A percentile compares a stretch with the other conserved stretches of the same genome.
Conservation (phyloP, 2,113 vertebrate genomes). For the Actinemys pallida region DNA sequence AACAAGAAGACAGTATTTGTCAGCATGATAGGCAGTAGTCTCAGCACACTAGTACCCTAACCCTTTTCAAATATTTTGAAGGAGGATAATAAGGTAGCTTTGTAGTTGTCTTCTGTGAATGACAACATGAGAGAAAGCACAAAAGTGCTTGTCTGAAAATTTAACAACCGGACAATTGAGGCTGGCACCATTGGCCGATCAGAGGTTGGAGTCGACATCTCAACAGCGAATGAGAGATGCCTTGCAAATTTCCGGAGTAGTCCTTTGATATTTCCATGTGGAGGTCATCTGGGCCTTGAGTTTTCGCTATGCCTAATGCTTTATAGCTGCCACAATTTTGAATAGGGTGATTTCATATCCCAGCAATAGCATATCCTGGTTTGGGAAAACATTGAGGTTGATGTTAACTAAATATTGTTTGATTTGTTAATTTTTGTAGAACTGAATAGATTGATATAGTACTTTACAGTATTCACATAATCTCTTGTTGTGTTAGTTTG, state of each 20-base stretch:
- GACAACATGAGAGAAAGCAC: conserved; percentile 10
- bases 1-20: conserved; percentile 40
- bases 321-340: not conserved
- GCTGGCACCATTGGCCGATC: too few species aligned
- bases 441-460: not conserved
- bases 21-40: conserved; percentile 28
- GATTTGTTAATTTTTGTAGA: not conserved
- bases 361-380: not conserved
- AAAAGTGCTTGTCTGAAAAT: not conserved
- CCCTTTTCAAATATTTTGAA: not conserved
- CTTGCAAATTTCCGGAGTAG: too few species aligned
- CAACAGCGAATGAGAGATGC: not conserved
- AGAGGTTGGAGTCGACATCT: not conserved
- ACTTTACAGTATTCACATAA: not conserved
- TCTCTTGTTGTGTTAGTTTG: not conserved
- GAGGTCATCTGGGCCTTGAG: not conserved
- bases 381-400: not conserved
- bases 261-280: not conserved
- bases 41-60: conserved; percentile 30
- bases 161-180: not conserved
- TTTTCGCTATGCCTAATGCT: not conserved
- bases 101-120: accelerated
- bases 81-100: conserved; percentile 3
- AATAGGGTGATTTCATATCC: not conserved
- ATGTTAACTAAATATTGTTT: not conserved